Evolutionary conservation across 2,797 vertebrate species (phyloP), one percentile per base, ranked within the genome.

Genomic region (Phrynocephalus forsythii): DNA sequence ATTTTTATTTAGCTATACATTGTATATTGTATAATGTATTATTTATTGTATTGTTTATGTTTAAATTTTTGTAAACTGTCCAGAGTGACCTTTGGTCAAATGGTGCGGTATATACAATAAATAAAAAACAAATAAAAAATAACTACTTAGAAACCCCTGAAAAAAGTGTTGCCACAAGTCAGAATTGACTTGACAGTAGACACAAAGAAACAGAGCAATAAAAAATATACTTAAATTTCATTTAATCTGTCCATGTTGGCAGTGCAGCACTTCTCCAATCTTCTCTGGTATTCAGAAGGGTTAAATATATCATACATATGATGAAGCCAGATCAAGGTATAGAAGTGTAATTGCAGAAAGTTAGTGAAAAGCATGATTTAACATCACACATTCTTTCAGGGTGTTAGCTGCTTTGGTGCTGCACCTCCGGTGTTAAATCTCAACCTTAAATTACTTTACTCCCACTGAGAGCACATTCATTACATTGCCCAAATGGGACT

Each of bases 341-440:
- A 67, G 75, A 91, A 88, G 84, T 9, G 56, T 5, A 1, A 89
- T 20, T 52, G 87, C 16, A 79, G 33, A 90, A 1, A 28, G 77
- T 10, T 71, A 78, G 56, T 81, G 50, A 75, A 22, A 26, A 83
- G 38, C 66, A 76, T 89, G 13, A 84, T 92, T 90, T 79, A 87
- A 90, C 44, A 28, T 88, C 83, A 38, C 82, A 60, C 84, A 50
- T 86, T 79, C 69, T 87, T 84, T n/a, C 33, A 52, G 28, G 83
- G 66, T 82, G 16, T 3, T 56, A 38, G 26, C 80, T 66, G 48
- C 48, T 87, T 89, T 87, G 33, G 22, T 71, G 33, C 52, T 77
- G 9, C 0, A 85, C 38, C 28, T 72, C 78, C 89, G 73, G 72
- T 69, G 88, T 91, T 86, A 38, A 68, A 73, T 84, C 52, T 44